Evolutionary conservation across 2,113 vertebrate genomes (phyloP).

Genomic region (Gila orcuttii): DNA sequence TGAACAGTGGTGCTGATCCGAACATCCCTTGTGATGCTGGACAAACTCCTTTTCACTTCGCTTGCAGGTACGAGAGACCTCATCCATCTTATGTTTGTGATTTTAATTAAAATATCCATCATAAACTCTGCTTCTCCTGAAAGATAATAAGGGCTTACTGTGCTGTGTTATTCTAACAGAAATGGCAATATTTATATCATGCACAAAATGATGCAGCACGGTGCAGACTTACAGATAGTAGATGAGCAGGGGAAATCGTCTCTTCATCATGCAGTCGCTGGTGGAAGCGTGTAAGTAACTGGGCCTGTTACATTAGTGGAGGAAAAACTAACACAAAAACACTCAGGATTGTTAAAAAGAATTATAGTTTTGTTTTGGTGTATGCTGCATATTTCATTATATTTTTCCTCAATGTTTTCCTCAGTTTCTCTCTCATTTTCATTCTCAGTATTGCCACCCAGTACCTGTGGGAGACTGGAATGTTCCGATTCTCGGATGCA

Average conservation of each 20-base stretch:
- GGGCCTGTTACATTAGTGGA: neutral
- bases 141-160: neutral
- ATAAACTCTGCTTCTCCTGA: neutral
- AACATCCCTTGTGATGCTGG: constrained; percentile 76
- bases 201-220: constrained; percentile 78
- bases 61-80: constrained; percentile 71
- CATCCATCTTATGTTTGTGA: neutral
- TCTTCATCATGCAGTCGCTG: constrained; percentile 78
- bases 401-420: neutral
- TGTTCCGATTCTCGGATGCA: constrained; percentile 77
- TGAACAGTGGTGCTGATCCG: constrained; percentile 75
- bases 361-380: neutral
- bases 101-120: constrained; percentile 10
- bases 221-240: constrained; percentile 70
- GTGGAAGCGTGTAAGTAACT: constrained; percentile 77
- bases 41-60: constrained; percentile 81
- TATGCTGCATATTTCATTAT: neutral
- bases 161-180: constrained; percentile 58
- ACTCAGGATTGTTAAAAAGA: neutral
- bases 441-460: constrained; percentile 73
- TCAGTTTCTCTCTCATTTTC: constrained; percentile 20
- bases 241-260: constrained; percentile 76
- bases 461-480: constrained; percentile 77
- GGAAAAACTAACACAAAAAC: neutral
- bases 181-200: constrained; percentile 78